phyloP scores from a whole-genome alignment of 1,140 invertebrate species.

The Tribolium castaneum region DNA sequence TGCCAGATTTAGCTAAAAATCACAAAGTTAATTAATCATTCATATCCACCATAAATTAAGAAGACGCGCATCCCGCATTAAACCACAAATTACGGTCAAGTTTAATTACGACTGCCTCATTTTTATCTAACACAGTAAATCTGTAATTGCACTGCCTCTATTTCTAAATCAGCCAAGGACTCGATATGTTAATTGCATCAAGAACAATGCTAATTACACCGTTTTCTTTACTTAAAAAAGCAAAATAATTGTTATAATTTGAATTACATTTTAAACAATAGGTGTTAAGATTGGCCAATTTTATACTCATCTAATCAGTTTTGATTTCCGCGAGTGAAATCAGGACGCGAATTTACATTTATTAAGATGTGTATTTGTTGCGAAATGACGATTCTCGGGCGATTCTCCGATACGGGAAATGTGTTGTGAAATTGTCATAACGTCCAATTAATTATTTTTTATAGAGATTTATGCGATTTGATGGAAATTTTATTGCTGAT shows the following conservation, averaged over 20 bases:
- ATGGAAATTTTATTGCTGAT: neutral
- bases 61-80: constrained; percentile 12
- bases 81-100: constrained; percentile 20
- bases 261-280: constrained; percentile 26
- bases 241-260: constrained; percentile 20
- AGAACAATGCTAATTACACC: constrained; percentile 19
- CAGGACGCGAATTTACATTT: constrained; percentile 24
- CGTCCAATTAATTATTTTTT: neutral
- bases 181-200: neutral
- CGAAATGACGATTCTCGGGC: neutral
- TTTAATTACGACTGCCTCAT: constrained; percentile 5
- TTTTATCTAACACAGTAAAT: constrained; percentile 20
- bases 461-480: neutral
- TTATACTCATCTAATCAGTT: constrained; percentile 18
- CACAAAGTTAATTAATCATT: constrained; percentile 2
- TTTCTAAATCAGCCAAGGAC: constrained; percentile 23
- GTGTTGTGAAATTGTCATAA: constrained; percentile 2
- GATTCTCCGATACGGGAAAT: neutral
- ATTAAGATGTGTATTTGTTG: neutral
- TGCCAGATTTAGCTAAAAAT: neutral
- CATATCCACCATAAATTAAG: neutral
- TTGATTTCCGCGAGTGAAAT: constrained; percentile 16
- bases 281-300: constrained; percentile 17
- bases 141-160: neutral
- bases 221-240: constrained; percentile 15